Percentiles rank a stretch among this genome's conserved stretches.
Conservation (phyloP, 2,888 invertebrate genomes). For the Caenorhabditis plicata region DNA sequence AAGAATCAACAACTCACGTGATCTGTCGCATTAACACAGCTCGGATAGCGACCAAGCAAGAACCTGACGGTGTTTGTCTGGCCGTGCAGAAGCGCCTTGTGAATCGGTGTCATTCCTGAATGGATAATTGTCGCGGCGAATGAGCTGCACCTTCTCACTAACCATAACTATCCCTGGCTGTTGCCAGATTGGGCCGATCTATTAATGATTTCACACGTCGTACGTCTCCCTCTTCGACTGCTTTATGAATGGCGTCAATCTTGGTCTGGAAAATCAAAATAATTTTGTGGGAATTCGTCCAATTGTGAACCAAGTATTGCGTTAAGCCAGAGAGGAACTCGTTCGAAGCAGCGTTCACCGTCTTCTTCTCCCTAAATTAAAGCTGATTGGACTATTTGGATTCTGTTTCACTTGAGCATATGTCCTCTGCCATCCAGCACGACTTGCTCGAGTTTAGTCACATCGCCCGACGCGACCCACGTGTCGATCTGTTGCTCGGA, state of each 20-base stretch:
- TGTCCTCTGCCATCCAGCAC: slow-evolving; percentile 60
- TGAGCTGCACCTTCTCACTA: not conserved
- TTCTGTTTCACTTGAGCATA: slow-evolving; percentile 7
- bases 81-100: slow-evolving; percentile 63
- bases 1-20: slow-evolving; percentile 54
- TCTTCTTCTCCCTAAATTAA: slow-evolving; percentile 57
- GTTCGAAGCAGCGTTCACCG: slow-evolving; percentile 51
- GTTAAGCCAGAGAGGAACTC: slow-evolving; percentile 59
- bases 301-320: slow-evolving; percentile 54
- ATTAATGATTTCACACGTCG: slow-evolving; percentile 78
- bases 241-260: slow-evolving; percentile 84
- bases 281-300: not conserved
- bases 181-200: slow-evolving; percentile 76
- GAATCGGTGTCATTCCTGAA: slow-evolving; percentile 62
- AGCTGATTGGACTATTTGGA: no score
- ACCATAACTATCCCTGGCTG: slow-evolving; percentile 77
- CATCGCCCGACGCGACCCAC: slow-evolving; percentile 60
- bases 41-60: slow-evolving; percentile 69
- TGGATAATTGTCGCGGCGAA: no score
- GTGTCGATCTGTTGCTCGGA: slow-evolving; percentile 57
- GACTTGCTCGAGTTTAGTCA: slow-evolving; percentile 53
- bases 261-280: slow-evolving; percentile 75
- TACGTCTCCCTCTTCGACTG: slow-evolving; percentile 82
- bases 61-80: slow-evolving; percentile 77
- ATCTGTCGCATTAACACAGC: slow-evolving; percentile 67